These are phyloP conservation scores for Lordiphosa andalusiaca DNA, from an alignment of 2,888 invertebrate genomes.

Conservation along the genomic window DNA sequence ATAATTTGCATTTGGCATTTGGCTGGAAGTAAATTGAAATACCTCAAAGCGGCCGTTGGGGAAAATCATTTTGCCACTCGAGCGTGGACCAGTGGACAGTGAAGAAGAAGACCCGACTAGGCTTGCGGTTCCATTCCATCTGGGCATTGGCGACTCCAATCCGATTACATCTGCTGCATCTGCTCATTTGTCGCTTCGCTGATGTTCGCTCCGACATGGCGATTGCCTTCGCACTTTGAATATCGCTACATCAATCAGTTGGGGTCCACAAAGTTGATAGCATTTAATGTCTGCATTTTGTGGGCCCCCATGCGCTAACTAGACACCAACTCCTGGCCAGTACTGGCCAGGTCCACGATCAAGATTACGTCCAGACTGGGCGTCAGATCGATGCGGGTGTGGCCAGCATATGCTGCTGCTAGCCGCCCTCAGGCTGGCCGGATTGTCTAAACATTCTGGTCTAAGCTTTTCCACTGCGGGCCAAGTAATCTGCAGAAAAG, in stretches of 20 bases:
- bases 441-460: too few relatives aligned
- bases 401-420: too few relatives aligned
- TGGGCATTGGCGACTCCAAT: constrained; percentile 5
- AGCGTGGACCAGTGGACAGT: constrained; percentile 42
- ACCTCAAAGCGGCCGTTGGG: constrained; percentile 25
- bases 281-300: constrained; percentile 34
- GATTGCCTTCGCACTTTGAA: constrained; percentile 44
- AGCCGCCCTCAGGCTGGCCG: too few relatives aligned
- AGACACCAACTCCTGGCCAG: too few relatives aligned
- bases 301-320: constrained; percentile 1
- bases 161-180: constrained; percentile 21
- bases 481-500: too few relatives aligned
- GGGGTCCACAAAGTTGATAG: constrained; percentile 3
- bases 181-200: constrained; percentile 70
- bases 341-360: too few relatives aligned
- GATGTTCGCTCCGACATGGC: constrained; percentile 23
- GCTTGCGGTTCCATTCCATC: constrained; percentile 59
- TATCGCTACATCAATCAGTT: constrained; percentile 51
- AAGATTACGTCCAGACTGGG: too few relatives aligned
- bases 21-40: constrained; percentile 53
- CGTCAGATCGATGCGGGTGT: too few relatives aligned
- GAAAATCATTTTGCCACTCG: constrained; percentile 64
- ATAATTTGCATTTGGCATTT: constrained; percentile 53
- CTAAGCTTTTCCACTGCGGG: too few relatives aligned
- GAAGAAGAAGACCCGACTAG: constrained; percentile 12